Evolutionary conservation across 2,113 vertebrate species (phyloP), one percentile per base, ranked within the genome.

Genomic region (Oreochromis niloticus): DNA sequence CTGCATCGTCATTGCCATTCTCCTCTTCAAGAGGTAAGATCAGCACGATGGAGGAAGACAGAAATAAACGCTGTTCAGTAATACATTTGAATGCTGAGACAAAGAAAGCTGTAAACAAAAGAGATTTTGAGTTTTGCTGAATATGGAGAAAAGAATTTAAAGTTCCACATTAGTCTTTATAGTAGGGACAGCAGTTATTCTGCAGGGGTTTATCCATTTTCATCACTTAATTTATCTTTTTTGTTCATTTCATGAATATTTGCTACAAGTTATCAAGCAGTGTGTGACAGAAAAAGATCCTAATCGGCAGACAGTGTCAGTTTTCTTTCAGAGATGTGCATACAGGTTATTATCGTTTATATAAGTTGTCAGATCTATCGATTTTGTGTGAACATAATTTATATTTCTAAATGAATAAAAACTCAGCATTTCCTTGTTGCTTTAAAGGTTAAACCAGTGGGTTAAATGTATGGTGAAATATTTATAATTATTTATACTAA

Each of bases 1-100:
- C 95, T 99, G 98, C 95, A 99, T 99, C 89, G 99, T 99, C 94
- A 99, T 99, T 90, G 98, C 98, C 93, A 99, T 99, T 91, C 97
- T 99, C 57, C 98, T 99, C 81, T 99, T 99, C 94, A 99, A 99
- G 96, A 99, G 99, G 98, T 99, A 96, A 93, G 95, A 41, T 14
- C 19, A 14, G 32, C 17, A 13, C 50, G 16, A 66, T 52, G 34
- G 30, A 80, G 71, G n/a, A 16, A 11, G n/a, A 22, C 41, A 34
- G 48, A 57, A 34, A 12, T 34, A 14, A 36, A 13, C 3, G 3
- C 4, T 12, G 30, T 68, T 22, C 22, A 30, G 27, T 48, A 19
- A 22, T 55, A 11, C 4, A n/a, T 27, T 73, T 5, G 9, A 46
- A 24, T 55, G 7, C 19, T 50, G 13, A 57, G 39, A 46, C 3